phyloP scores from a whole-genome alignment of 1,140 invertebrate genomes.

The Bombus polaris region DNA sequence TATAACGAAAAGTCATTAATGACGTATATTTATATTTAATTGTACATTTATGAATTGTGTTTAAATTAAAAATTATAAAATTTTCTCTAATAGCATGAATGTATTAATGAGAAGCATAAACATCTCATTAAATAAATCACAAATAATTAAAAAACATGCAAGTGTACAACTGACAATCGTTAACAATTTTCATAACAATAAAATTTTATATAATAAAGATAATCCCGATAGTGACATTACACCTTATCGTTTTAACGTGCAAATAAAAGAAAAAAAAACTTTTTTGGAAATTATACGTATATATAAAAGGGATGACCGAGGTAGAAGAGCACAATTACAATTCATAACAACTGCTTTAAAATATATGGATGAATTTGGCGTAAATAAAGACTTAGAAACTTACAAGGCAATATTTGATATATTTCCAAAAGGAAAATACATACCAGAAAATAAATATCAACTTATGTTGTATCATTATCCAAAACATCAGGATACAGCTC shows the following conservation, averaged over 20 bases:
- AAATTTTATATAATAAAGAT: conserved; percentile 6
- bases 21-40: neutral
- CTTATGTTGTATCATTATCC: conserved; percentile 96
- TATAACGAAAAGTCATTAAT: neutral
- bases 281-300: conserved; percentile 90
- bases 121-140: neutral
- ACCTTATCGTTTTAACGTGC: conserved; percentile 81
- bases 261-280: conserved; percentile 88
- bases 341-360: conserved; percentile 96
- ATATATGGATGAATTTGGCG: conserved; percentile 95
- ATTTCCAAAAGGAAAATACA: conserved; percentile 95
- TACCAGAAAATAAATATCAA: conserved; percentile 92
- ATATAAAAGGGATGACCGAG: conserved; percentile 85
- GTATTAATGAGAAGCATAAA: neutral
- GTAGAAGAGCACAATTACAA: conserved; percentile 91
- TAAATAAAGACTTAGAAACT: conserved; percentile 93
- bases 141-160: neutral
- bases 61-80: neutral
- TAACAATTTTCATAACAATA: conserved; percentile 9
- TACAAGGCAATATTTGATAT: conserved; percentile 96
- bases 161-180: neutral
- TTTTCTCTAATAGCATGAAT: conserved; percentile 13
- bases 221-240: neutral
- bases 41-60: neutral
- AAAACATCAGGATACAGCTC: conserved; percentile 95